Evolutionary conservation across 2,113 vertebrate species (phyloP), one percentile per base, ranked within the genome.

Genomic region (Hemibagrus wyckioides): DNA sequence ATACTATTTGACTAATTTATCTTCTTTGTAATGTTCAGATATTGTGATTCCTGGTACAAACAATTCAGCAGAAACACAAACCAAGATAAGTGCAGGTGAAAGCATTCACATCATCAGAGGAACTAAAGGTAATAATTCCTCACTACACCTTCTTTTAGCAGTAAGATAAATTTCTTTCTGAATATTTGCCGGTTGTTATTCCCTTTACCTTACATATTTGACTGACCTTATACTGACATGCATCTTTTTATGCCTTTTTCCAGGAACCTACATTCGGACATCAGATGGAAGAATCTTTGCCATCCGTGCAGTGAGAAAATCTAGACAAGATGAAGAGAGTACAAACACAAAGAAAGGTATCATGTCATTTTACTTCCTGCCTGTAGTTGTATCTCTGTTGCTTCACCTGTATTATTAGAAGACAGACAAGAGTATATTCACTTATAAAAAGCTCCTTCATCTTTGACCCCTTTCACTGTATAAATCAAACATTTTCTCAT

Each of bases 21-120:
- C 41, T 75, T 79, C 21, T 63, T 39, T 87, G 11, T 57, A n/a
- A 41, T 61, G 39, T 36, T 84, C 91, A 99, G 98, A 99, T 94
- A 99, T 99, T 54, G 96, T 98, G 92, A 99, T 99, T 94, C 98
- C 98, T 76, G 97, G 97, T 90, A 97, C 96, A 89, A 97, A 98
- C 91, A 98, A 94, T 87, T 96, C 96, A 59, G 97, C 96, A 63
- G 96, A 98, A 83, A 96, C 97, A 28, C 97, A 98, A 92, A 96
- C 98, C 57, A 96, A 96, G 89, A 98, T 99, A 91, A 94, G 93
- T 57, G 96, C 97, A 89, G 98, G 98, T 0, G 97, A 99, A 92
- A 98, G 97, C 89, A 98, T 99, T 90, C 97, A 99, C 81, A 95
- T 99, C 90, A 99, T 99, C 91, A 96, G 96, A 75, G 98, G 98